phyloP scores from a whole-genome alignment of 2,113 vertebrate genomes.

The Onychorhynchus coronatus region DNA sequence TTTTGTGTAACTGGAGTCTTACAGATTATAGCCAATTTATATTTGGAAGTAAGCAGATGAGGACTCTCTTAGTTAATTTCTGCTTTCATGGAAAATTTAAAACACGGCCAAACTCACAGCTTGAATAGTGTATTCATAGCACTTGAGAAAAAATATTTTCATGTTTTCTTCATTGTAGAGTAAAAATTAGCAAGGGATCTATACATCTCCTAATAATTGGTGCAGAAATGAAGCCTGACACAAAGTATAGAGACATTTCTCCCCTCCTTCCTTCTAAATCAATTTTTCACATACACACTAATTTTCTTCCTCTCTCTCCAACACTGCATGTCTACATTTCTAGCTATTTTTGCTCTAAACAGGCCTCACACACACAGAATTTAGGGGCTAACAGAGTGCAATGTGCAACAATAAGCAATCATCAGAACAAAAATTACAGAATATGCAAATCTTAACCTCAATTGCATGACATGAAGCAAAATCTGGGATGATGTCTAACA shows the following conservation, averaged over 20 bases:
- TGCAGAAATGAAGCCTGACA: neutral
- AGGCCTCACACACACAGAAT: neutral
- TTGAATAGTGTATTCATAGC: constrained; percentile 28
- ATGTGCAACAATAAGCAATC: neutral
- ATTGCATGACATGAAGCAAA: neutral
- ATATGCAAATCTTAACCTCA: neutral
- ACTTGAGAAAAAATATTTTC: neutral
- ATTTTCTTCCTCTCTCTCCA: neutral
- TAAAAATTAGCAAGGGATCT: neutral
- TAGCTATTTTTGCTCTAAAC: neutral
- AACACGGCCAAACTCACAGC: constrained; percentile 41
- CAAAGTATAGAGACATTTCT: neutral
- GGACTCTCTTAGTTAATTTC: neutral
- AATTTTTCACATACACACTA: neutral
- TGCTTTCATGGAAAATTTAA: constrained; percentile 38
- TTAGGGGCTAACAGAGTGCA: neutral
- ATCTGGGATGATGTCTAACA: neutral
- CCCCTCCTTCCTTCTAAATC: neutral
- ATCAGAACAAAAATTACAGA: neutral
- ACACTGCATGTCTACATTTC: neutral
- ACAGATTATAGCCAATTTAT: constrained; percentile 26
- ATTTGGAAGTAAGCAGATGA: constrained; percentile 34
- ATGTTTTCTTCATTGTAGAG: neutral
- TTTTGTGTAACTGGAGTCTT: constrained; percentile 9
- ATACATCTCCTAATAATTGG: neutral